Conservation (phyloP, 2,113 vertebrate species). For the Papio anubis region DNA sequence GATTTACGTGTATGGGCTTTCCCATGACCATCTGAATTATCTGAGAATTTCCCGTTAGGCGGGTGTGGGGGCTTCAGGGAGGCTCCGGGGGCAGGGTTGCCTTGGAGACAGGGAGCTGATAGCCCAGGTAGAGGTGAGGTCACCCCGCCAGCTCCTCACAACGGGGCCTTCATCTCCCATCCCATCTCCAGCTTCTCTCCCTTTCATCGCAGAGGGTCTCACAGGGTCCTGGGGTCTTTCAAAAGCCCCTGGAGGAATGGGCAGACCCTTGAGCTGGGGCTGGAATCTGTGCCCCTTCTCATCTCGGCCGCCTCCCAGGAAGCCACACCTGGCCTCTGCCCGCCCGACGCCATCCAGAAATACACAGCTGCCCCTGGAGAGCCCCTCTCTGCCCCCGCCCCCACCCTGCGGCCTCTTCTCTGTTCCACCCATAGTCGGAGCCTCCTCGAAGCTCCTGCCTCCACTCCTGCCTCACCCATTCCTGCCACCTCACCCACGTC, state of each 20-base stretch:
- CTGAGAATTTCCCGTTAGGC: not conserved
- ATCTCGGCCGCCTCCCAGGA: not conserved
- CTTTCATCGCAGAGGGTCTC: not conserved
- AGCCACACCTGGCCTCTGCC: not conserved
- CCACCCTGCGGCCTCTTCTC: not conserved
- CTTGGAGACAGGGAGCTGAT: not conserved
- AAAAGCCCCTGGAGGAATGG: not conserved
- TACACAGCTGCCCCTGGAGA: not conserved
- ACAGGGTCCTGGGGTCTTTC: not conserved
- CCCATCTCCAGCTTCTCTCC: not conserved
- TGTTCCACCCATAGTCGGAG: not conserved
- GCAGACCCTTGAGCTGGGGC: not conserved
- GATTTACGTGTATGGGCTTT: not conserved
- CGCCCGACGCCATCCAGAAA: not conserved
- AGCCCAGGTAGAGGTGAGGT: not conserved
- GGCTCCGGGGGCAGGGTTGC: not conserved
- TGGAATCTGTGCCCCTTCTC: not conserved
- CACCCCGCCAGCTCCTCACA: not conserved
- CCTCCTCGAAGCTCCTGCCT: not conserved
- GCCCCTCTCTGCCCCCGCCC: not conserved
- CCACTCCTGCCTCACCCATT: not conserved
- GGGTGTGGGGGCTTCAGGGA: not conserved
- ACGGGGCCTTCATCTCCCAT: not conserved
- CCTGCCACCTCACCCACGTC: not conserved
- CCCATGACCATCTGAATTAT: not conserved